These are phyloP conservation scores for Hapalemur alaotrensis DNA, from an alignment of 2,797 vertebrate genomes.

Conservation along the genomic window DNA sequence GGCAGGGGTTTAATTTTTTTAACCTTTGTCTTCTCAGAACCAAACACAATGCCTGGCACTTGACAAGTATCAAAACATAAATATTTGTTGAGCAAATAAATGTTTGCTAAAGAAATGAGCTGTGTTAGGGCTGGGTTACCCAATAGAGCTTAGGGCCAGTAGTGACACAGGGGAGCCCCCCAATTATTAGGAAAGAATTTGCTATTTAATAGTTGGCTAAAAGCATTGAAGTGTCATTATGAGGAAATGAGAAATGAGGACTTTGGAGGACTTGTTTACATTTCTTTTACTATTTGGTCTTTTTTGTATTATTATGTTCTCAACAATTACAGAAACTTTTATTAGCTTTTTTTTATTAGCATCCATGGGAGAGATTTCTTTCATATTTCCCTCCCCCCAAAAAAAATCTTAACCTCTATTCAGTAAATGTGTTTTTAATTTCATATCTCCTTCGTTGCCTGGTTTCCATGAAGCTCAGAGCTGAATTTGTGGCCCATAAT, in stretches of 20 bases:
- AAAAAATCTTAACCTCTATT: background rate
- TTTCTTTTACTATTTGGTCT: background rate
- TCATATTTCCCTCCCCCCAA: background rate
- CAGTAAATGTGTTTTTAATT: background rate
- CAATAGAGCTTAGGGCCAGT: background rate
- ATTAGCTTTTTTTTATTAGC: background rate
- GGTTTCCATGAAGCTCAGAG: background rate
- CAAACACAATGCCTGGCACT: background rate
- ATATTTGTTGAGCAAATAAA: slow-evolving; percentile 19
- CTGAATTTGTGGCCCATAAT: background rate
- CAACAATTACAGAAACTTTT: background rate
- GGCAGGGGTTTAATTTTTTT: background rate
- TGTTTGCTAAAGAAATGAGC: background rate
- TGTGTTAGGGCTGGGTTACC: background rate
- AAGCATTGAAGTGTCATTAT: background rate
- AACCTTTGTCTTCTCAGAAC: background rate
- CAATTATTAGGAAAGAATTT: background rate
- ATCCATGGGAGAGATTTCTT: background rate
- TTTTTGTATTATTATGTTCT: background rate
- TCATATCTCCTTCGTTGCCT: background rate
- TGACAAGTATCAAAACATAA: background rate
- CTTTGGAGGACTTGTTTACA: background rate
- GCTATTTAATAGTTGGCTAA: background rate
- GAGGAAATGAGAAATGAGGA: background rate
- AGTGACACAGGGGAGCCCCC: background rate